These are phyloP conservation scores for Hyppa rectilinea DNA, from an alignment of 2,888 invertebrate genomes.

Conservation along the genomic window DNA sequence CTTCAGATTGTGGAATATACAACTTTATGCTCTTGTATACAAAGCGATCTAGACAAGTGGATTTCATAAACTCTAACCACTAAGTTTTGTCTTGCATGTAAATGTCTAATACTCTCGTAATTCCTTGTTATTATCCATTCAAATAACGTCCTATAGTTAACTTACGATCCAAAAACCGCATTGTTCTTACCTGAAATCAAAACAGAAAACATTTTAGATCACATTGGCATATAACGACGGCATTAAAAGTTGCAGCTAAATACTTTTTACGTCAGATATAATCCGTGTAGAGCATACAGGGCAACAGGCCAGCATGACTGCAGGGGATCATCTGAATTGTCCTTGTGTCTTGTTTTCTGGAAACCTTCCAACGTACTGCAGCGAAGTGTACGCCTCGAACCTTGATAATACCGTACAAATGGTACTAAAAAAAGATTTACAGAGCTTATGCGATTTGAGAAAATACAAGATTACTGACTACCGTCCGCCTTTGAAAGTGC, in stretches of 20 bases:
- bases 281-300: slow-evolving; percentile 52
- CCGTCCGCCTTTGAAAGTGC: slow-evolving; percentile 12
- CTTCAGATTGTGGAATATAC: slow-evolving; percentile 12
- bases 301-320: slow-evolving; percentile 67
- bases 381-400: slow-evolving; percentile 29
- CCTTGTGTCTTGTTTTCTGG: slow-evolving; percentile 63
- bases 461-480: slow-evolving; percentile 11
- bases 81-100: slow-evolving; percentile 13
- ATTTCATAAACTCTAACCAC: slow-evolving; percentile 20
- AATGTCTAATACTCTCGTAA: background rate
- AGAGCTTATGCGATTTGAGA: slow-evolving; percentile 21
- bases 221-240: background rate
- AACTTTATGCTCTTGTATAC: slow-evolving; percentile 17
- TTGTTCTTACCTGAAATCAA: slow-evolving; percentile 57
- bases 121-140: background rate
- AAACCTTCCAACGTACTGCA: slow-evolving; percentile 64
- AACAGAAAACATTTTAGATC: slow-evolving; percentile 25
- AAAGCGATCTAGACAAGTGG: slow-evolving; percentile 4
- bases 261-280: slow-evolving; percentile 28
- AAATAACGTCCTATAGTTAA: background rate
- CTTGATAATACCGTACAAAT: slow-evolving; percentile 48
- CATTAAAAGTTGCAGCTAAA: slow-evolving; percentile 20
- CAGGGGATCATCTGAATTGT: slow-evolving; percentile 64
- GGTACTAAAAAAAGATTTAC: slow-evolving; percentile 15
- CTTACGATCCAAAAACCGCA: slow-evolving; percentile 25